Conservation (phyloP, 2,797 vertebrate species). For the Florisuga fusca region DNA sequence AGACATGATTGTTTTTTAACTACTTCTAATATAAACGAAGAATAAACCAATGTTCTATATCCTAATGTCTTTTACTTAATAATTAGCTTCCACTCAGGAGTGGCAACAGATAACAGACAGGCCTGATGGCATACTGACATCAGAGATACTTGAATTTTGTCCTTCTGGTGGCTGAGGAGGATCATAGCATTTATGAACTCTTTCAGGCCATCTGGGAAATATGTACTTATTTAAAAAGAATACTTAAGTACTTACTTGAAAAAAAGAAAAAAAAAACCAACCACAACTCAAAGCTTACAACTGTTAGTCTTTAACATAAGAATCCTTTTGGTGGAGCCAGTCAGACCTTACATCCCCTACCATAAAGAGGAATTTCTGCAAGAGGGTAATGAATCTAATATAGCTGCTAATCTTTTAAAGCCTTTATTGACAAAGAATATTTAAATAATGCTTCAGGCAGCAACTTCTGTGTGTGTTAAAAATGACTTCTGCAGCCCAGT, state of each 20-base stretch:
- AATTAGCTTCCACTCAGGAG: neutral
- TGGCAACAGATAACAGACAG: neutral
- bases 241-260: too few relatives aligned
- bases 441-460: neutral
- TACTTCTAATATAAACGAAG: neutral
- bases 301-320: neutral
- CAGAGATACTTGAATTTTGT: neutral
- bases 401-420: neutral
- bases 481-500: neutral
- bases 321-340: neutral
- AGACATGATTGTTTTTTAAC: neutral
- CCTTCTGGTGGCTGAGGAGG: neutral
- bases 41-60: neutral
- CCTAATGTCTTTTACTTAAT: neutral
- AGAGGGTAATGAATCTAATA: neutral
- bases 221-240: neutral
- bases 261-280: too few relatives aligned
- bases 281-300: neutral
- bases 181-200: neutral
- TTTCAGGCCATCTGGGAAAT: neutral
- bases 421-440: neutral
- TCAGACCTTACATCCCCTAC: neutral
- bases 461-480: neutral
- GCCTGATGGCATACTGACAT: neutral
- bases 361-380: neutral